Evolutionary conservation across 2,797 vertebrate species (phyloP), one percentile per base, ranked within the genome.

Genomic region (Syndactyla subalaris): DNA sequence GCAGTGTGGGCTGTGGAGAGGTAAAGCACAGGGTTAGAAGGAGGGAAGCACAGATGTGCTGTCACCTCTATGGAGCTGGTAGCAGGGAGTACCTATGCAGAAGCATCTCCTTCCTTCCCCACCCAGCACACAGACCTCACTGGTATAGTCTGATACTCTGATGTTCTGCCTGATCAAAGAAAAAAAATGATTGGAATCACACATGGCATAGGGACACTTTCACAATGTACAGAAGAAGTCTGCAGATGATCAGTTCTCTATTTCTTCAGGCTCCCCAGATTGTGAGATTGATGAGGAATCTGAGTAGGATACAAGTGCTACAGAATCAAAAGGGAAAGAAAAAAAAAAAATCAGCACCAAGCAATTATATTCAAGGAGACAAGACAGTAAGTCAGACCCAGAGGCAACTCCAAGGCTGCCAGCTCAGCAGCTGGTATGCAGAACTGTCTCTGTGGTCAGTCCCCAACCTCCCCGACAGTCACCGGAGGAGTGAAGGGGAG

Each of bases 381-480:
- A 38, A 85, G 63, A 63, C 7, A 5, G 85, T 72, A 93, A 78
- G 59, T 80, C 85, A 80, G 84, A 79, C 88, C 91, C 93, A 95
- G 93, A 95, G 88, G 96, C 87, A 48, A 51, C 63, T 78, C 61
- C 21, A 45, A 58, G 79, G 77, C 94, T 95, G 92, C 88, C 94
- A 81, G 23, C 49, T 85, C 66, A 95, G 92, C 96, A 97, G 96
- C 95, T 97, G 95, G 84, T 87, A 55, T 87, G 12, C 87, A 88
- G 81, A 94, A 79, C 8, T 21, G 3, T 67, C 83, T 90, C 94
- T 2, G 19, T 89, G 90, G 92, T 82, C 22, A 21, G 76, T 95
- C 91, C 82, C 49, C 88, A 83, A 32, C 72, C 65, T 92, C 66
- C 43, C 80, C 0, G 16, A 58, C 55, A 73, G 86, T 48, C 51